A percentile compares a stretch with the other conserved stretches of the same genome.
Evolutionary conservation across 37 sponge, comb jelly and placozoan species (phyloP).

Genomic region (Haliclona indistincta): DNA sequence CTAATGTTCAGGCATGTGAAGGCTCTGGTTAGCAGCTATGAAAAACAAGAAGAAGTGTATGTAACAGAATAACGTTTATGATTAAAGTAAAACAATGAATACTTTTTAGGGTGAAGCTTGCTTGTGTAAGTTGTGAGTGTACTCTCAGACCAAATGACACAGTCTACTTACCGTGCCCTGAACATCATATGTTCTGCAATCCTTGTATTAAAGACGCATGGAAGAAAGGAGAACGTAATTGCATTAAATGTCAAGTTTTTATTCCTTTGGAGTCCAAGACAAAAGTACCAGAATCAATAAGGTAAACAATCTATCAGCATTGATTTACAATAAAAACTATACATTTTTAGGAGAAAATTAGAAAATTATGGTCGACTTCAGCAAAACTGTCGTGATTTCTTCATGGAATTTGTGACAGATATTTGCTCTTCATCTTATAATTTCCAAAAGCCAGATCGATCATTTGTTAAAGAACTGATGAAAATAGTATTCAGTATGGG

Average conservation of each 20-base stretch:
- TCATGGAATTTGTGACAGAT: conserved; percentile 2
- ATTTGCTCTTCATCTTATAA: neutral
- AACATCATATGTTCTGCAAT: neutral
- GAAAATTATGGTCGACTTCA: neutral
- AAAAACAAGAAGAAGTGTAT: neutral
- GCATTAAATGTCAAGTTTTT: neutral
- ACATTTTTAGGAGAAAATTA: neutral
- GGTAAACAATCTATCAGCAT: no score
- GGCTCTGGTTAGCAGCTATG: neutral
- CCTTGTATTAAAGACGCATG: neutral
- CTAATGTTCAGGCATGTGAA: neutral
- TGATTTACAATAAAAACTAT: no score
- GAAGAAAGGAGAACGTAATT: neutral
- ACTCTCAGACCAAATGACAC: neutral
- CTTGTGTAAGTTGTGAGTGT: neutral
- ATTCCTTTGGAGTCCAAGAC: neutral
- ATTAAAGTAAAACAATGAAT: neutral
- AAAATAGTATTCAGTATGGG: neutral
- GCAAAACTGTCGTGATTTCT: conserved; percentile 3
- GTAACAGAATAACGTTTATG: neutral
- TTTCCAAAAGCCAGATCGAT: neutral
- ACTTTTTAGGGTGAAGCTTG: neutral
- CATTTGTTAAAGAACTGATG: neutral
- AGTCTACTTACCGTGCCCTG: neutral
- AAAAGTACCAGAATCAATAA: neutral